phyloP scores from a whole-genome alignment of 2,113 vertebrate genomes.

The Lophochroa leadbeateri region DNA sequence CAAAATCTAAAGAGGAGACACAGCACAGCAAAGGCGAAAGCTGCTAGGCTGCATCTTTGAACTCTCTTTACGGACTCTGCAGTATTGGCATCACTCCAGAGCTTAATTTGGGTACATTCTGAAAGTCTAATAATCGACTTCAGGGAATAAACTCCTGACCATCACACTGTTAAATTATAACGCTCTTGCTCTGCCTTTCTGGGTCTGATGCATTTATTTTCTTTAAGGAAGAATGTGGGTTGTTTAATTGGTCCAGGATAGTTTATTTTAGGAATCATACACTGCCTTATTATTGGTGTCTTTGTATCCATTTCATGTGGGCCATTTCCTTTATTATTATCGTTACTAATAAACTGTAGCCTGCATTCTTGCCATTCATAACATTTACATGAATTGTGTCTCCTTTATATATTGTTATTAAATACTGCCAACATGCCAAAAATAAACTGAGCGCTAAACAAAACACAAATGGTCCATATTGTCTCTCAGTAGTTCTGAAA shows the following conservation, averaged over 20 bases:
- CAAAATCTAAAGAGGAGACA: background rate
- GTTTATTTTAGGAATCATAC: background rate
- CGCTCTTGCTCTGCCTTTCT: background rate
- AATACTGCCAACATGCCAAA: background rate
- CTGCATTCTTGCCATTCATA: background rate
- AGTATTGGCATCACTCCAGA: slow-evolving; percentile 10
- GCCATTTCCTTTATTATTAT: background rate
- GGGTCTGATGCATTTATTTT: background rate
- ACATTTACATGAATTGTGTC: background rate
- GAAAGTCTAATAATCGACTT: slow-evolving; percentile 35
- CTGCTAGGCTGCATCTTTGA: slow-evolving; percentile 1
- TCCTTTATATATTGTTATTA: background rate
- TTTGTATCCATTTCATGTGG: background rate
- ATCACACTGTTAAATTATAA: background rate
- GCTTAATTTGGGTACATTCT: slow-evolving; percentile 18
- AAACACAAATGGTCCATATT: background rate
- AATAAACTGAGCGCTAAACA: background rate
- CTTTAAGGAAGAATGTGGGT: background rate
- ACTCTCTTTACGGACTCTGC: slow-evolving; percentile 22
- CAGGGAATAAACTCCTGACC: slow-evolving; percentile 26
- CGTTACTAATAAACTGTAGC: background rate
- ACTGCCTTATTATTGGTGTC: background rate
- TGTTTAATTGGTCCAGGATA: background rate
- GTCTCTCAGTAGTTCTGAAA: background rate
- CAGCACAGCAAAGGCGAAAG: slow-evolving; percentile 17